Conservation (phyloP, 2,797 vertebrate species). For the Siniperca scherzeri region DNA sequence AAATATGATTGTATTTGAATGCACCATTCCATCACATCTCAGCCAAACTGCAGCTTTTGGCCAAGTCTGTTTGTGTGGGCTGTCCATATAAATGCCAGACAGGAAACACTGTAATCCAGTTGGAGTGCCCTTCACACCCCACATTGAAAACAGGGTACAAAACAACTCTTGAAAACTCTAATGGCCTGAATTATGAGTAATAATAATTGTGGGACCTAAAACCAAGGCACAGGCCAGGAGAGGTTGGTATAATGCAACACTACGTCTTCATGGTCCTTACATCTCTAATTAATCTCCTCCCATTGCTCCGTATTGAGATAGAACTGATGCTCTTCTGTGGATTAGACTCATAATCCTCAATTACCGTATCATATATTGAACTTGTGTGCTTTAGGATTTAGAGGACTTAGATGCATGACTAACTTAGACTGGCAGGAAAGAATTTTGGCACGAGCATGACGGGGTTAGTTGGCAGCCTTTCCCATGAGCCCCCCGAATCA, state of each 20-base stretch:
- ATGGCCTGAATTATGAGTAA: neutral
- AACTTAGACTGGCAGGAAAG: constrained; percentile 54
- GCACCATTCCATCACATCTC: neutral
- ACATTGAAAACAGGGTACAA: neutral
- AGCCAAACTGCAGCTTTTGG: neutral
- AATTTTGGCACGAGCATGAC: constrained; percentile 36
- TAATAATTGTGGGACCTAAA: neutral
- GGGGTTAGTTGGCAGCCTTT: constrained; percentile 32
- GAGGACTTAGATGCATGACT: constrained; percentile 42
- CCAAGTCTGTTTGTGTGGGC: neutral
- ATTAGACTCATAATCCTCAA: constrained; percentile 70
- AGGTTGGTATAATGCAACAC: constrained; percentile 19
- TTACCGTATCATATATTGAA: constrained; percentile 55
- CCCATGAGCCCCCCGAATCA: constrained; percentile 17
- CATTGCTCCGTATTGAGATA: constrained; percentile 11
- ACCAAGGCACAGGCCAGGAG: neutral
- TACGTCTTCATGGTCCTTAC: constrained; percentile 6
- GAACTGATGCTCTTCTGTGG: constrained; percentile 45
- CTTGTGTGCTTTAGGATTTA: constrained; percentile 58
- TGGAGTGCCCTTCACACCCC: neutral
- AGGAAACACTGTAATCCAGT: constrained; percentile 18
- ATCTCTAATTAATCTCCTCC: constrained; percentile 51
- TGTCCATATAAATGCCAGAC: neutral
- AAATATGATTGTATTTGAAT: neutral
- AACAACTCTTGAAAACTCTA: neutral